Evolutionary conservation across 2,888 invertebrate genomes (phyloP), one percentile per base, ranked within the genome.

Genomic region (Pheosia gnoma): DNA sequence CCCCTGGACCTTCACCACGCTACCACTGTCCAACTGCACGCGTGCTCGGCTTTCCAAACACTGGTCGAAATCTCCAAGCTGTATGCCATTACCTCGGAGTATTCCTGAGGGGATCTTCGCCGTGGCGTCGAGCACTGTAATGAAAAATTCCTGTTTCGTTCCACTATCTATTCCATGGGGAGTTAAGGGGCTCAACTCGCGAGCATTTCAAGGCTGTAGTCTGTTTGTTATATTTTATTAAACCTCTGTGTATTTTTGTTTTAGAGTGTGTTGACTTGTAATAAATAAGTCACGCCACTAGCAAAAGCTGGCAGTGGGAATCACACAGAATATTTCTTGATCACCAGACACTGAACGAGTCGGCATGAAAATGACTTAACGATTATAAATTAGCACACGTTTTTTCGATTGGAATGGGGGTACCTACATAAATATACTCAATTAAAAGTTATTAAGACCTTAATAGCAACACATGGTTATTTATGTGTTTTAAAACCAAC

Each of bases 61-160:
- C 86, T 96, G 95, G 85, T 96, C 96, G 78, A 95, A 96, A 88
- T 96, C 96, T 11, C 96, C 96, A 25, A 96, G 87, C 83, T 96
- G 96, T 82, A 96, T 96, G 57, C 95, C 94, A 82, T 96, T 96
- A 69, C 96, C 96, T 75, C 95, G 95, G 54, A 96, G 89, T 60
- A 96, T 82, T 57, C 96, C 95, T 75, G 96, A 95, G 75, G 96
- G 95, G 59, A 96, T 94, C 83, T 96, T 96, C n/a, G 95, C 96
- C 45, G 95, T 95, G 43, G 96, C 94, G 84, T 96, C 96, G 79
- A 96, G 89, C 96, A 96, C 96, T 96, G 90, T 80, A 94, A 90
- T 87, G 76, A 86, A 88, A 83, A 89, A 86, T 82, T 83, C 70
- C 76, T 74, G 70, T 83, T 78, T 77, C 67, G 75, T 81, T 81